A percentile compares a stretch with the other conserved stretches of the same genome.
Evolutionary conservation across 1,140 invertebrate species (phyloP).

Genomic region (Protaetia brevitarsis): DNA sequence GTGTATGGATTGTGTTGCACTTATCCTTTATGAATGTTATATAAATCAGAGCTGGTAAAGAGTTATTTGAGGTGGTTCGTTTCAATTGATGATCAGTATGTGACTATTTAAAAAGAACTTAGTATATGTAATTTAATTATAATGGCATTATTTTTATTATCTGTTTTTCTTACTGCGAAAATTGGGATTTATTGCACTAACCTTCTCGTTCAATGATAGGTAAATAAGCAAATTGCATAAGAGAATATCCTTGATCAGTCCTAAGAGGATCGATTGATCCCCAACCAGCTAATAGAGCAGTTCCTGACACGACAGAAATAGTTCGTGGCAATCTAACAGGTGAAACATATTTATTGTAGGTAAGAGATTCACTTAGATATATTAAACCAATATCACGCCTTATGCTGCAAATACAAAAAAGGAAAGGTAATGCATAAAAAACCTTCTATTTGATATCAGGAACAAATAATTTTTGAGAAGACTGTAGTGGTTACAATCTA

Average conservation of each 20-base stretch:
- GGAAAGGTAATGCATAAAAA: not conserved
- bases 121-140: too few relatives aligned
- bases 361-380: not conserved
- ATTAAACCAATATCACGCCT: not conserved
- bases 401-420: not conserved
- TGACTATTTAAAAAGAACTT: too few relatives aligned
- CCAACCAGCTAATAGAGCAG: not conserved
- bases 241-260: not conserved
- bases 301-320: not conserved
- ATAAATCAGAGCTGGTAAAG: too few relatives aligned
- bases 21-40: too few relatives aligned
- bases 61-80: too few relatives aligned
- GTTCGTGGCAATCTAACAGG: not conserved
- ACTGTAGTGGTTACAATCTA: too few relatives aligned
- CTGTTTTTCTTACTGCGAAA: too few relatives aligned
- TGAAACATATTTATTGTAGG: not conserved
- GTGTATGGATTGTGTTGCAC: too few relatives aligned
- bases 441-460: not conserved
- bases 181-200: too few relatives aligned
- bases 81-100: too few relatives aligned
- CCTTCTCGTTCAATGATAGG: not conserved
- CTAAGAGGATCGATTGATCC: not conserved
- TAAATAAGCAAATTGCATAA: not conserved
- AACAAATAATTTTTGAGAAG: too few relatives aligned
- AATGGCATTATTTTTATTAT: too few relatives aligned